Evolutionary conservation across 1,140 invertebrate genomes (phyloP).

Genomic region (Ceratitis capitata): DNA sequence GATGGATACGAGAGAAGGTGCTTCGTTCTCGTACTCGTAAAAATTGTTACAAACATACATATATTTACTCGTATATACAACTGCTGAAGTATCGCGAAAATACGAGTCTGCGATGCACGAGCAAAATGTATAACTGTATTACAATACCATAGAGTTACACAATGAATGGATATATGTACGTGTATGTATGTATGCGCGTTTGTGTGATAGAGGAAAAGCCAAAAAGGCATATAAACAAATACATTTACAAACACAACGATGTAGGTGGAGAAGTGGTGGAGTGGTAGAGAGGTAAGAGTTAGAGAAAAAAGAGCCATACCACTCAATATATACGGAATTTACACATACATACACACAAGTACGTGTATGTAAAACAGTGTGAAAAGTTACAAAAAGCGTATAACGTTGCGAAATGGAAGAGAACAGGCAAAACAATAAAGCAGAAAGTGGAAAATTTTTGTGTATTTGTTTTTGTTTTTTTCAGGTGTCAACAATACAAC

Average conservation of each 20-base stretch:
- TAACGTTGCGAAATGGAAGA: not conserved
- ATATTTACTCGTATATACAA: too few relatives aligned
- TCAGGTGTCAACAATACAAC: not conserved
- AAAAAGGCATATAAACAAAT: not conserved
- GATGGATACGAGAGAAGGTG: conserved; percentile 8
- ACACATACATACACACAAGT: too few relatives aligned
- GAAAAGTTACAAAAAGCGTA: not conserved
- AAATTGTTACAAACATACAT: too few relatives aligned
- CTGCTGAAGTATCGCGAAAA: conserved; percentile 11
- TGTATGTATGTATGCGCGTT: not conserved
- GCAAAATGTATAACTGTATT: not conserved
- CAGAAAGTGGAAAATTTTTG: not conserved
- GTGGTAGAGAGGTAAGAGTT: not conserved
- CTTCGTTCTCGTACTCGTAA: too few relatives aligned
- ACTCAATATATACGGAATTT: too few relatives aligned
- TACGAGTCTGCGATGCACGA: not conserved
- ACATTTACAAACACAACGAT: not conserved
- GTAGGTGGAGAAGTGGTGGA: not conserved
- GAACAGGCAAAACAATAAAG: not conserved
- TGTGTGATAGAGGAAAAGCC: not conserved
- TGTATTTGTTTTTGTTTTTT: not conserved
- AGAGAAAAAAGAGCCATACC: not conserved
- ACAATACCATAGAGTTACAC: not conserved
- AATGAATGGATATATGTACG: not conserved
- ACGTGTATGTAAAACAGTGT: not conserved